A percentile compares a stretch with the other conserved stretches of the same genome.
phyloP scores from a whole-genome alignment of 37 sponge, comb jelly and placozoan genomes.

The Chondrilla cf. caribensis region DNA sequence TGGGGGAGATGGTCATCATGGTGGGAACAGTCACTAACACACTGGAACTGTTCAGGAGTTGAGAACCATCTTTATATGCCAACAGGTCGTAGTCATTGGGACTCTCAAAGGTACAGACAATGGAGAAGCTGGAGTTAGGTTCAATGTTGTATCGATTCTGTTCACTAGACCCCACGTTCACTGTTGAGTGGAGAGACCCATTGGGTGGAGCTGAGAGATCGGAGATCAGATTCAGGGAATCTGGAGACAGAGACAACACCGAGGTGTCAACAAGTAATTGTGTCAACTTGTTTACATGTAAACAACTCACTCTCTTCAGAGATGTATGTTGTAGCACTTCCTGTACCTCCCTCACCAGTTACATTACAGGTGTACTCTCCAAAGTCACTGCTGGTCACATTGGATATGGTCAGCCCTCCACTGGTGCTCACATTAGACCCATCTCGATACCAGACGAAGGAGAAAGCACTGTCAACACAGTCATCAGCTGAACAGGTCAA shows the following conservation, averaged over 20 bases:
- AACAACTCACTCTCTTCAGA: neutral
- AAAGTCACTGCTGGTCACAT: slow-evolving; percentile 6
- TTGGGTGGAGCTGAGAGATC: slow-evolving; percentile 18
- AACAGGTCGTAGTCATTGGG: neutral
- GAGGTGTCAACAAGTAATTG: neutral
- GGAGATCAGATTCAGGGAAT: neutral
- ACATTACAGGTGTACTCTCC: slow-evolving; percentile 24
- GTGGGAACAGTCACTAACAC: neutral
- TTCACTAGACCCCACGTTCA: neutral
- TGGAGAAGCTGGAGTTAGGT: neutral
- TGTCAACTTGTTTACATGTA: neutral
- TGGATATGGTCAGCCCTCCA: neutral
- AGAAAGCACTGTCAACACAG: neutral
- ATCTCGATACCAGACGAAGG: neutral
- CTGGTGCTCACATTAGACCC: neutral
- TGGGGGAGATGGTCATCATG: neutral
- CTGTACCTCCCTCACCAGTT: slow-evolving; percentile 3
- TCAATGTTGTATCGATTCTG: slow-evolving; percentile 12
- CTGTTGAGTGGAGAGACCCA: slow-evolving; percentile 9
- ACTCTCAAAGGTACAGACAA: neutral
- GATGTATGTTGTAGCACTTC: neutral
- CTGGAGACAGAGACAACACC: neutral
- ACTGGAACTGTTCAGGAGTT: neutral
- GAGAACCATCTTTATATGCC: neutral
- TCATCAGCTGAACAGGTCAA: slow-evolving; percentile 1